phyloP scores from a whole-genome alignment of 2,113 vertebrate species.

The Probosciger aterrimus region DNA sequence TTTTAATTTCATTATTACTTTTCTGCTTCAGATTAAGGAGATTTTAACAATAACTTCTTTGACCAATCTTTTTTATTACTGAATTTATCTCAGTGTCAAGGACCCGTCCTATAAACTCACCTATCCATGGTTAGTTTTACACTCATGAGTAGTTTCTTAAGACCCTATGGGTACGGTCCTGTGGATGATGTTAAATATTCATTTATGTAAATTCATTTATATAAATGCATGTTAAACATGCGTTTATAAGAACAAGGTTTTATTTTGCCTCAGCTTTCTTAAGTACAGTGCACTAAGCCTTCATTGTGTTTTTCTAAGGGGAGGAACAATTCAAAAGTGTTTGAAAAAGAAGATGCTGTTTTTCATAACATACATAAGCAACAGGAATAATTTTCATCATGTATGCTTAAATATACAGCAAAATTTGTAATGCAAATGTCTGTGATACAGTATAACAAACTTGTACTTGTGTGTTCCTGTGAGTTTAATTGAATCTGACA shows the following conservation, averaged over 20 bases:
- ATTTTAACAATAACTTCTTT: not conserved
- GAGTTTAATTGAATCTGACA: slow-evolving; percentile 39
- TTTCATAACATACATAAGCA: slow-evolving; percentile 4
- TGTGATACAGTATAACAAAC: not conserved
- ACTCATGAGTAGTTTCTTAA: not conserved
- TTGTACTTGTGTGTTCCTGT: not conserved
- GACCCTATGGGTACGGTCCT: not conserved
- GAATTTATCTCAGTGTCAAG: not conserved
- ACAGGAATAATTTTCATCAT: slow-evolving; percentile 10
- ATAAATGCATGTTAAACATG: too few relatives aligned
- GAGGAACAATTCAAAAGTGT: slow-evolving; percentile 39
- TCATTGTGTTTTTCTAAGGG: slow-evolving; percentile 11
- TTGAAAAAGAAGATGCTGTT: slow-evolving; percentile 30
- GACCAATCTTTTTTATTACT: not conserved
- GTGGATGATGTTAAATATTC: not conserved
- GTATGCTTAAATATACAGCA: not conserved
- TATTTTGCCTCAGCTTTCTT: not conserved
- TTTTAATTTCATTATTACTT: not conserved
- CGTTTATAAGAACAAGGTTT: not conserved
- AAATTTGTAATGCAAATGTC: slow-evolving; percentile 35
- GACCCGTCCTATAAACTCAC: not conserved
- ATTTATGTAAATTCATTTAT: too few relatives aligned
- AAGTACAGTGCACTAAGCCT: not conserved
- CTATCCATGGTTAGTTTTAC: not conserved
- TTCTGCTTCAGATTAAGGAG: not conserved